A percentile compares a stretch with the other conserved stretches of the same genome.
These are phyloP conservation scores for Sebastes iracundus DNA, from an alignment of 2,797 vertebrate genomes.

Conservation along the genomic window DNA sequence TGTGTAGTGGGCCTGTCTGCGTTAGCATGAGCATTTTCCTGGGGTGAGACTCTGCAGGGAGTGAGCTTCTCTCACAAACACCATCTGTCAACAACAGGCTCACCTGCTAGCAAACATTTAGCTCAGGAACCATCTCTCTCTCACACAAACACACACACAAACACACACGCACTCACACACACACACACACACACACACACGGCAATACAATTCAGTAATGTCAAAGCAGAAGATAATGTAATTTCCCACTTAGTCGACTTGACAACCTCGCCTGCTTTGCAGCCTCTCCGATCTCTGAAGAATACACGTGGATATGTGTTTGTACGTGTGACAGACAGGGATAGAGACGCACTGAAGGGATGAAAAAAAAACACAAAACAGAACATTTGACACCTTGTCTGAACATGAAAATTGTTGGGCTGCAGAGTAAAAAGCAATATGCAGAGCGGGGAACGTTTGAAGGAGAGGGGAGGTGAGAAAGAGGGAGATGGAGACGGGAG, in stretches of 20 bases:
- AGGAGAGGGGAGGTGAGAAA: conserved; percentile 46
- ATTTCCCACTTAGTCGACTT: conserved; percentile 74
- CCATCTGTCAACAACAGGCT: conserved; percentile 92
- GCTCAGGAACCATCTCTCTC: conserved; percentile 72
- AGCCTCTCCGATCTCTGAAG: conserved; percentile 54
- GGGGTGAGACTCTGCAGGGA: conserved; percentile 87
- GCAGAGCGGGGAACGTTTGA: conserved; percentile 27
- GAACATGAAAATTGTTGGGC: conserved; percentile 67
- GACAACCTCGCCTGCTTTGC: conserved; percentile 70
- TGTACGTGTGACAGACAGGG: conserved; percentile 22
- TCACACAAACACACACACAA: background rate
- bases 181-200: conserved; percentile 28
- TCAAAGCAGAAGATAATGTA: conserved; percentile 73
- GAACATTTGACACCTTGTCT: conserved; percentile 71
- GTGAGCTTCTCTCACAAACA: conserved; percentile 83
- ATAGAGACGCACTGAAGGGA: conserved; percentile 11
- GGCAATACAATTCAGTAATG: conserved; percentile 51
- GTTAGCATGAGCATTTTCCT: conserved; percentile 76
- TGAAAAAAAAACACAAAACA: conserved; percentile 43
- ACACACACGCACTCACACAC: background rate
- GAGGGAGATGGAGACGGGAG: conserved; percentile 38
- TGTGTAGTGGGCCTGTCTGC: conserved; percentile 64
- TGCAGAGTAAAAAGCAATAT: conserved; percentile 41
- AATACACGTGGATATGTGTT: conserved; percentile 22
- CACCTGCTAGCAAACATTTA: conserved; percentile 88